These are phyloP conservation scores for Drosophila biarmipes DNA, from an alignment of 1,140 invertebrate species.

Conservation along the genomic window DNA sequence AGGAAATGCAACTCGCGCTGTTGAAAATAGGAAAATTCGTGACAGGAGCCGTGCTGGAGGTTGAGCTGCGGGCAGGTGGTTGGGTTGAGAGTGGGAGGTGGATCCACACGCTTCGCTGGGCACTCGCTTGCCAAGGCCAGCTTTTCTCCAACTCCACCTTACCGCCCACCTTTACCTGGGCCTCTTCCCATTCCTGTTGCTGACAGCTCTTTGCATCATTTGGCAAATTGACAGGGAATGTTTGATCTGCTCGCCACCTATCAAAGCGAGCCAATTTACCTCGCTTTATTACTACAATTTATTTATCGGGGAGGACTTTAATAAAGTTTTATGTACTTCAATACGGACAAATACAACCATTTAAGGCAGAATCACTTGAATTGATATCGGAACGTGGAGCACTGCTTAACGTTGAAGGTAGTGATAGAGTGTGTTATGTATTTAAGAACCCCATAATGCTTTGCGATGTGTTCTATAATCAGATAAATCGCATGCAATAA, in stretches of 20 bases:
- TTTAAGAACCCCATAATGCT: no score
- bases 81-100: neutral
- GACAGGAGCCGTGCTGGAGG: slow-evolving; percentile 27
- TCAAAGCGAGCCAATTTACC: neutral
- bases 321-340: no score
- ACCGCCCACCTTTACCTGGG: neutral
- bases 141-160: neutral
- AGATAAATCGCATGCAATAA: no score
- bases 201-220: slow-evolving; percentile 43
- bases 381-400: no score
- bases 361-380: no score
- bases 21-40: slow-evolving; percentile 57
- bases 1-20: slow-evolving; percentile 57
- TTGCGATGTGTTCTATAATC: no score
- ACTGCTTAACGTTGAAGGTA: no score
- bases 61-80: neutral
- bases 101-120: slow-evolving; percentile 24
- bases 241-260: slow-evolving; percentile 10
- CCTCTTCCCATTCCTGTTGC: slow-evolving; percentile 13
- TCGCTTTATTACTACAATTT: neutral
- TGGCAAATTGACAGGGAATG: slow-evolving; percentile 49
- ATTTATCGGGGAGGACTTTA: neutral
- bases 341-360: no score
- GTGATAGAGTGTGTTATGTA: no score
- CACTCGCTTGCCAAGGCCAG: slow-evolving; percentile 1